Evolutionary conservation across 1,140 invertebrate genomes (phyloP).

Genomic region (Drosophila ohnishii): DNA sequence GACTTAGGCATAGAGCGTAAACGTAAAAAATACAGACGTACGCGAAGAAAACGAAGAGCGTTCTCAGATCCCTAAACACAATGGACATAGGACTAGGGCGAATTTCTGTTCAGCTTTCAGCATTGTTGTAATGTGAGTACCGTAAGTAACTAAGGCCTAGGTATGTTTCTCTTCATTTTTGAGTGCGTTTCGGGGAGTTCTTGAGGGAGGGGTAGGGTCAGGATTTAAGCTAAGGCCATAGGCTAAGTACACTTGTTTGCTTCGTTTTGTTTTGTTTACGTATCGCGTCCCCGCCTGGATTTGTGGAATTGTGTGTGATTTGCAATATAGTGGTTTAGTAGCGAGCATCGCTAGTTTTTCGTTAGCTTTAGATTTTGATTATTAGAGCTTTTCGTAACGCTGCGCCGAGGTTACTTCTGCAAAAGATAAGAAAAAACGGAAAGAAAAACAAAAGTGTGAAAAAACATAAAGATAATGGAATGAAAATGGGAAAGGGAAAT

Average conservation of each 20-base stretch:
- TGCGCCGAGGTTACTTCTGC: slow-evolving; percentile 94
- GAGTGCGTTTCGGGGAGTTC: slow-evolving; percentile 2
- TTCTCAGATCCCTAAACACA: slow-evolving; percentile 26
- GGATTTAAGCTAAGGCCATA: slow-evolving; percentile 21
- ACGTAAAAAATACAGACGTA: slow-evolving; percentile 54
- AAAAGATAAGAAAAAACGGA: slow-evolving; percentile 85
- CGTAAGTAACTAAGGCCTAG: slow-evolving; percentile 71
- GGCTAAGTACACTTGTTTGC: slow-evolving; percentile 74
- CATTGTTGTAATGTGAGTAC: slow-evolving; percentile 25
- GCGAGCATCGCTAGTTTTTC: slow-evolving; percentile 61
- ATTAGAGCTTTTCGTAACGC: slow-evolving; percentile 94
- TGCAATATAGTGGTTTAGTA: slow-evolving; percentile 48
- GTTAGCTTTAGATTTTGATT: slow-evolving; percentile 33
- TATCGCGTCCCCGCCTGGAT: slow-evolving; percentile 26
- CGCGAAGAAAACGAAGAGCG: slow-evolving; percentile 14
- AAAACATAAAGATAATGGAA: slow-evolving; percentile 69
- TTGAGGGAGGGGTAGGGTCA: slow-evolving; percentile 15
- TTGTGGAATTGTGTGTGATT: slow-evolving; percentile 32
- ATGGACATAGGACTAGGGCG: slow-evolving; percentile 32
- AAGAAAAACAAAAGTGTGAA: slow-evolving; percentile 63
- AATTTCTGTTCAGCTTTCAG: slow-evolving; percentile 50
- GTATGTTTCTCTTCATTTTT: slow-evolving; percentile 39
- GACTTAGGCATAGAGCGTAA: slow-evolving; percentile 50
- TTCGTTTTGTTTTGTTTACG: slow-evolving; percentile 55
- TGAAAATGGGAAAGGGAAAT: slow-evolving; percentile 28